Evolutionary conservation across 2,888 invertebrate genomes (phyloP).

Genomic region (Gari tellinella): DNA sequence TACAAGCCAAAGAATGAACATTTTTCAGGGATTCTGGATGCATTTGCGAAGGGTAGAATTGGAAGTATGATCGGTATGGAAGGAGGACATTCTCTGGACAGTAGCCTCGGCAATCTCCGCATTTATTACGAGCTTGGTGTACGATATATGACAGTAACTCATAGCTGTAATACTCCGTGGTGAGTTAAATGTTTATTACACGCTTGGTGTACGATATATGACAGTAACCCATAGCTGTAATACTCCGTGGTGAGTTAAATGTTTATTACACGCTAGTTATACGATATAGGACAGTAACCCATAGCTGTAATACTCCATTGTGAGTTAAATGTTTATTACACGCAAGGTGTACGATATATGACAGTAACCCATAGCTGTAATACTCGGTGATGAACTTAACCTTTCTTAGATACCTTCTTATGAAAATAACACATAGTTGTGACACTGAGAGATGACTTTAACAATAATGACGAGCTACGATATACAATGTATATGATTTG

Average conservation of each 20-base stretch:
- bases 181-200: constrained; percentile 93
- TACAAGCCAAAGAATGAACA: not conserved
- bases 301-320: too few species aligned
- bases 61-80: constrained; percentile 96
- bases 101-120: constrained; percentile 91
- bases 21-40: constrained; percentile 88
- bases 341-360: constrained; percentile 86
- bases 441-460: too few species aligned
- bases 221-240: constrained; percentile 95
- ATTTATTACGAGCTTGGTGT: constrained; percentile 94
- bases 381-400: constrained; percentile 91
- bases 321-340: too few species aligned
- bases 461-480: too few species aligned
- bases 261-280: too few species aligned
- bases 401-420: too few species aligned
- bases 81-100: constrained; percentile 94
- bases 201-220: constrained; percentile 94
- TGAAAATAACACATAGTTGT: too few species aligned
- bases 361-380: constrained; percentile 95
- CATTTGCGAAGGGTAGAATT: constrained; percentile 90
- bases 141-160: constrained; percentile 93
- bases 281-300: too few species aligned
- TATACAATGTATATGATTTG: too few species aligned
- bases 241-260: constrained; percentile 90
- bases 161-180: constrained; percentile 95